Evolutionary conservation across 2,888 invertebrate genomes (phyloP), one percentile per base, ranked within the genome.

Genomic region (Heliconius hortense): DNA sequence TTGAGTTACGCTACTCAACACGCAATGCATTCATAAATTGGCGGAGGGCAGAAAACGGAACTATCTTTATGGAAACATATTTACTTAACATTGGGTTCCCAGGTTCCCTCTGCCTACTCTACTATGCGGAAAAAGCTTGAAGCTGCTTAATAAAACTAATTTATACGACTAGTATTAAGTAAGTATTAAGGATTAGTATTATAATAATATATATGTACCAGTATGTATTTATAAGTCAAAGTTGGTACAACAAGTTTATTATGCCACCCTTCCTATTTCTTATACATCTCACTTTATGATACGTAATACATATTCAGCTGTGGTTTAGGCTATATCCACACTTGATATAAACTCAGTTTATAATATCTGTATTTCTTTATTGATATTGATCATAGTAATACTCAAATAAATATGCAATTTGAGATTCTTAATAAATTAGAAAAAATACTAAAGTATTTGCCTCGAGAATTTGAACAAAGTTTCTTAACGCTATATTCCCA

Each of bases 301-400:
- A 71, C 59, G 59, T 28, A 70, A 71, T 76, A 76, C 76, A 76
- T 76, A 76, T 76, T 76, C 70, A 76, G 67, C 70, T 71, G 70
- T 70, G 48, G 31, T 15, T 56, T n/a, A 74, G 70, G 56, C 43
- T 53, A 1, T 39, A 35, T 10, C 3, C 70, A 63, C n/a, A 74
- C 56, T 53, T 56, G 56, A 35, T n/a, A 56, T 56, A 13, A n/a
- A n/a, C 13, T 56, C 8, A 35, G 39, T 39, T 39, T 13, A 13
- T 13, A 39, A 39, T 39, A 35, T 35, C 35, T 35, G 3, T 35
- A 35, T 4, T 35, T 35, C 4, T 35, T 35, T n/a, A n/a, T n/a
- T n/a, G n/a, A n/a, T n/a, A n/a, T 39, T 13, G 39, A 39, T 39
- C 39, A 39, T 13, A 39, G 39, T 13, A 39, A 13, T 11, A 39